Percentiles rank a stretch among this genome's conserved stretches.
Evolutionary conservation across 2,888 invertebrate species (phyloP).

Genomic region (Macrosoma leucophasiata): DNA sequence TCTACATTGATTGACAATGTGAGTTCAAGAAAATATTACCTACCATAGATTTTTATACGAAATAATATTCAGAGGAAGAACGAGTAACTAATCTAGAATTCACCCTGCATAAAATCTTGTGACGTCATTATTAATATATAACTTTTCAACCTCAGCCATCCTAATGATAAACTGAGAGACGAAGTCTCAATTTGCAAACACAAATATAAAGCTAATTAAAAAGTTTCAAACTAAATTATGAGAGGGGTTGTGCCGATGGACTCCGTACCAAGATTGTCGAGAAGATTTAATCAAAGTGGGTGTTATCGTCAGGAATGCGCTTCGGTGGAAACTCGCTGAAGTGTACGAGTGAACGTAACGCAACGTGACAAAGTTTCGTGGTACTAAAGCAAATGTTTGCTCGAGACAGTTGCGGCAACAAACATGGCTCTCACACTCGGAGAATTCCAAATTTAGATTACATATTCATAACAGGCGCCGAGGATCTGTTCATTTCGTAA

Average conservation of each 20-base stretch:
- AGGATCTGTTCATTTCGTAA: constrained; percentile 60
- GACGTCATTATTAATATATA: constrained; percentile 60
- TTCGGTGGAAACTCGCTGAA: constrained; percentile 28
- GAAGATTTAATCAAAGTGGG: constrained; percentile 64
- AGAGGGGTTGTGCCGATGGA: constrained; percentile 68
- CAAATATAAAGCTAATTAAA: constrained; percentile 77
- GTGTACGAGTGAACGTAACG: constrained; percentile 26
- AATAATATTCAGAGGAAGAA: too few species aligned
- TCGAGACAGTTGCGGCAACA: constrained; percentile 58
- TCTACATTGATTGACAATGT: too few species aligned
- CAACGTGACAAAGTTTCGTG: constrained; percentile 29
- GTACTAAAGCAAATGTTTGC: constrained; percentile 53
- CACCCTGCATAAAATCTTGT: constrained; percentile 29
- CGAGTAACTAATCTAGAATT: too few species aligned
- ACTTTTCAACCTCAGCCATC: constrained; percentile 60
- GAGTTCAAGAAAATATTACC: too few species aligned
- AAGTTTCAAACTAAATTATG: constrained; percentile 76
- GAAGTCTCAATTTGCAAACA: constrained; percentile 74
- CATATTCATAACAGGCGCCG: constrained; percentile 70
- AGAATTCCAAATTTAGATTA: constrained; percentile 73
- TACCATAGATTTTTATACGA: too few species aligned
- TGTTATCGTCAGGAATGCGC: constrained; percentile 53
- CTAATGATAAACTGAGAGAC: constrained; percentile 63
- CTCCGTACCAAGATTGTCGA: constrained; percentile 68
- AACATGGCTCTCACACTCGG: constrained; percentile 67